Percentiles rank a stretch among this genome's conserved stretches.
Evolutionary conservation across 2,888 invertebrate genomes (phyloP).

Genomic region (Eupithecia subfuscata): DNA sequence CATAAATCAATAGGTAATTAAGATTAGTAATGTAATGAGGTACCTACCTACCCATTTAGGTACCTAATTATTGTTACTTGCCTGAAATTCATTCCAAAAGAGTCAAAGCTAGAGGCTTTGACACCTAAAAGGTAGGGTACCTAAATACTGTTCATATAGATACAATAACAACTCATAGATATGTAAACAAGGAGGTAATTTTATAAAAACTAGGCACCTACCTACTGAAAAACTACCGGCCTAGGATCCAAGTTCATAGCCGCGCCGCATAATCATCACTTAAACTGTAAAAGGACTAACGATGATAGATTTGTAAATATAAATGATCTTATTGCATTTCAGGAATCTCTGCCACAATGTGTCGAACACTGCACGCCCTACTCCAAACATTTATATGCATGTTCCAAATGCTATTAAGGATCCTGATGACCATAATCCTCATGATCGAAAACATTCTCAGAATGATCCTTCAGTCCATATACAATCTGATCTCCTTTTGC

Average conservation of each 20-base stretch:
- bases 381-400: constrained; percentile 64
- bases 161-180: no score
- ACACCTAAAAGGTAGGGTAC: no score
- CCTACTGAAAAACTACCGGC: not conserved
- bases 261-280: not conserved
- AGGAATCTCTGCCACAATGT: constrained; percentile 51
- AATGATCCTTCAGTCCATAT: constrained; percentile 67
- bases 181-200: no score
- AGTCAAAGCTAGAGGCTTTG: no score
- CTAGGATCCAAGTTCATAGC: not conserved
- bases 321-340: not conserved
- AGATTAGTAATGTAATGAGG: no score
- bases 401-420: constrained; percentile 69
- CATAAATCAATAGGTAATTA: no score
- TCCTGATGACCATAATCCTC: constrained; percentile 71
- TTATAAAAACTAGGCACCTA: no score
- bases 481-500: constrained; percentile 69
- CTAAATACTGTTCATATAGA: no score
- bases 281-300: not conserved
- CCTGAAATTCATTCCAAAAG: no score
- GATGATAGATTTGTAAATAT: not conserved
- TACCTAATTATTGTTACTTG: no score
- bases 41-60: no score
- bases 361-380: constrained; percentile 65
- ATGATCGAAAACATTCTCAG: constrained; percentile 72